A percentile compares a stretch with the other conserved stretches of the same genome.
Conservation (phyloP, 1,140 invertebrate genomes). For the Heliconius hermathena region DNA sequence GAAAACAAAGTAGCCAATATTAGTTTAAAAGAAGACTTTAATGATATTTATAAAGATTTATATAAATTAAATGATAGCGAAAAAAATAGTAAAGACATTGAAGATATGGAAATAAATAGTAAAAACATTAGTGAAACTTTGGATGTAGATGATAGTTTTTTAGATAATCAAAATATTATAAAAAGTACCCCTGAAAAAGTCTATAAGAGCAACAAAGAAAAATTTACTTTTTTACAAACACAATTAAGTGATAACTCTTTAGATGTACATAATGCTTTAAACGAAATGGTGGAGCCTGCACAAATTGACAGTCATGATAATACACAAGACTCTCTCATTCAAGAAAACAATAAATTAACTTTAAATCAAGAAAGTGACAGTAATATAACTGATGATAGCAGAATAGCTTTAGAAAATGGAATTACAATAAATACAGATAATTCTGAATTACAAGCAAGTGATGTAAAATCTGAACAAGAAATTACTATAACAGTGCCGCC, state of each 20-base stretch:
- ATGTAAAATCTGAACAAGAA: conserved; percentile 48
- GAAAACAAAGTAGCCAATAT: conserved; percentile 65
- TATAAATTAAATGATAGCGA: conserved; percentile 37
- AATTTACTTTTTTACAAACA: conserved; percentile 77
- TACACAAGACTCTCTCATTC: conserved; percentile 20
- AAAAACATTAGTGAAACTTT: conserved; percentile 17
- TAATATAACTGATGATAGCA: conserved; percentile 75
- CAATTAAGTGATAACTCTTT: conserved; percentile 60
- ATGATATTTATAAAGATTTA: conserved; percentile 45
- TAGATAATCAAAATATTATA: conserved; percentile 47
- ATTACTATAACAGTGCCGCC: conserved; percentile 70
- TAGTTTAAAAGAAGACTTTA: conserved; percentile 66
- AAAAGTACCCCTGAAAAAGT: conserved; percentile 58
- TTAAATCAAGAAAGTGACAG: conserved; percentile 43
- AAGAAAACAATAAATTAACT: conserved; percentile 20
- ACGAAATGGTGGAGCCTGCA: conserved; percentile 17
- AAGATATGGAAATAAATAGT: conserved; percentile 36
- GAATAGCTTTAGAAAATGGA: conserved; percentile 61
- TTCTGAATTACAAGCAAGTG: conserved; percentile 30
- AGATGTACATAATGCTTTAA: conserved; percentile 34
- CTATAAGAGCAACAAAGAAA: conserved; percentile 71
- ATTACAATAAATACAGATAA: conserved; percentile 40
- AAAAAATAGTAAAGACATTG: conserved; percentile 42
- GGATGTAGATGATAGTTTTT: conserved; percentile 31
- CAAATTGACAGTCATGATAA: conserved; percentile 26